Evolutionary conservation across 2,888 invertebrate genomes (phyloP).

Genomic region (Caenorhabditis becei): DNA sequence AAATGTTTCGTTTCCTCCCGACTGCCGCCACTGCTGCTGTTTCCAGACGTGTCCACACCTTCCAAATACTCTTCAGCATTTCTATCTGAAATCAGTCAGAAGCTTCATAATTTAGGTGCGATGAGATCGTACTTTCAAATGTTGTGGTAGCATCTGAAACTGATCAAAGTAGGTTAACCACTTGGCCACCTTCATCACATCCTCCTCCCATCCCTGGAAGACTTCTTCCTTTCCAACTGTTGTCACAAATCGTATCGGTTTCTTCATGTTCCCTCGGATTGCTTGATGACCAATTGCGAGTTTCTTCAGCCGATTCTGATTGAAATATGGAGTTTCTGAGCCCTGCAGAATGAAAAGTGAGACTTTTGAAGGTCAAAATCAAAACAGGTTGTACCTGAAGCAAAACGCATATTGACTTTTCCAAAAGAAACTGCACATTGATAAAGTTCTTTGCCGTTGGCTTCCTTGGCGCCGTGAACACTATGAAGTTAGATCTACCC

Average conservation of each 20-base stretch:
- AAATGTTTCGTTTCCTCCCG: too few relatives aligned
- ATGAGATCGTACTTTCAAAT: constrained; percentile 35
- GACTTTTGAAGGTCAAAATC: too few relatives aligned
- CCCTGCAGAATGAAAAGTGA: too few relatives aligned
- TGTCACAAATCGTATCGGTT: neutral
- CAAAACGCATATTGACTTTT: neutral
- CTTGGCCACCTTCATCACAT: constrained; percentile 31
- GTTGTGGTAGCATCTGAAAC: constrained; percentile 32
- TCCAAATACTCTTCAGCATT: neutral
- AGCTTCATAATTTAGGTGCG: too few relatives aligned
- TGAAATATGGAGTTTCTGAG: neutral
- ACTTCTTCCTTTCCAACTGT: constrained; percentile 5
- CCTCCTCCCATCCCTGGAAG: constrained; percentile 34
- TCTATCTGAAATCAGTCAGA: neutral
- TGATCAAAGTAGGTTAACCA: constrained; percentile 55
- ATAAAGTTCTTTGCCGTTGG: constrained; percentile 8
- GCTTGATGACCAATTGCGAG: constrained; percentile 3
- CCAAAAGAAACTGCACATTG: constrained; percentile 14
- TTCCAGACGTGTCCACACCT: too few relatives aligned
- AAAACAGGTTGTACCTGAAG: neutral
- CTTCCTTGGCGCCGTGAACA: constrained; percentile 2
- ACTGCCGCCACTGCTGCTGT: too few relatives aligned
- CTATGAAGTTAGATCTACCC: constrained; percentile 18
- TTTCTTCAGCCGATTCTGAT: constrained; percentile 18
- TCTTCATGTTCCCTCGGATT: neutral